These are phyloP conservation scores for Beris chalybata DNA, from an alignment of 2,888 invertebrate species.

Conservation along the genomic window DNA sequence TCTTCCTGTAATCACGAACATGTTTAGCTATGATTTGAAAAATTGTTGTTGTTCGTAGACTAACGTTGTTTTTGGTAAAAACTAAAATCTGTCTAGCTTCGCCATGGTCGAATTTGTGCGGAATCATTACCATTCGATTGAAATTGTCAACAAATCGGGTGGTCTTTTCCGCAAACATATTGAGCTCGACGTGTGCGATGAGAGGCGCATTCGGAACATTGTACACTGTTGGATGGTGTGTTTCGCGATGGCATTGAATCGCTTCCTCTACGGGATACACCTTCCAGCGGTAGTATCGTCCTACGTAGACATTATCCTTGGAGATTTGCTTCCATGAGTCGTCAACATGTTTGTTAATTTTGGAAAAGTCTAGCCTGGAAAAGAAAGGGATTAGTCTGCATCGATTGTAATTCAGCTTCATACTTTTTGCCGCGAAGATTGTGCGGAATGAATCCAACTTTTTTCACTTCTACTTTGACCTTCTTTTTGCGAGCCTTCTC, in stretches of 20 bases:
- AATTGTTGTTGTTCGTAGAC: conserved; percentile 23
- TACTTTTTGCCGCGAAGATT: conserved; percentile 65
- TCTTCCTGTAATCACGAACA: conserved; percentile 43
- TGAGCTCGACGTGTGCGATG: conserved; percentile 72
- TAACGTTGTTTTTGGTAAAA: conserved; percentile 69
- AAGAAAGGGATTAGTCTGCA: conserved; percentile 43
- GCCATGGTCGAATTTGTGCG: conserved; percentile 70
- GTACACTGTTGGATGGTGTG: conserved; percentile 80
- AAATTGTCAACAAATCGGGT: conserved; percentile 72
- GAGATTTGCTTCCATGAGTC: conserved; percentile 63
- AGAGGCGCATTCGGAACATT: conserved; percentile 74
- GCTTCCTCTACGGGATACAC: conserved; percentile 75
- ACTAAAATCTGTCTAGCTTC: conserved; percentile 71
- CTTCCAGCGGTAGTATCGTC: conserved; percentile 61
- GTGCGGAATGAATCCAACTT: conserved; percentile 74
- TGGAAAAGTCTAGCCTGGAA: conserved; percentile 54
- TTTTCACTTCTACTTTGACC: conserved; percentile 74
- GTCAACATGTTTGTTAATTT: conserved; percentile 61
- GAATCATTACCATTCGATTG: conserved; percentile 65
- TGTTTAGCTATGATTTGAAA: neutral
- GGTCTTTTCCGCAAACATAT: conserved; percentile 64
- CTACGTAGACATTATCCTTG: conserved; percentile 66
- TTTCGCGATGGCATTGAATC: conserved; percentile 74
- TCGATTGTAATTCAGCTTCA: conserved; percentile 41
- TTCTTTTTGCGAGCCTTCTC: conserved; percentile 75